Evolutionary conservation across 2,888 invertebrate species (phyloP), one percentile per base, ranked within the genome.

Genomic region (Augochlorella aurata): DNA sequence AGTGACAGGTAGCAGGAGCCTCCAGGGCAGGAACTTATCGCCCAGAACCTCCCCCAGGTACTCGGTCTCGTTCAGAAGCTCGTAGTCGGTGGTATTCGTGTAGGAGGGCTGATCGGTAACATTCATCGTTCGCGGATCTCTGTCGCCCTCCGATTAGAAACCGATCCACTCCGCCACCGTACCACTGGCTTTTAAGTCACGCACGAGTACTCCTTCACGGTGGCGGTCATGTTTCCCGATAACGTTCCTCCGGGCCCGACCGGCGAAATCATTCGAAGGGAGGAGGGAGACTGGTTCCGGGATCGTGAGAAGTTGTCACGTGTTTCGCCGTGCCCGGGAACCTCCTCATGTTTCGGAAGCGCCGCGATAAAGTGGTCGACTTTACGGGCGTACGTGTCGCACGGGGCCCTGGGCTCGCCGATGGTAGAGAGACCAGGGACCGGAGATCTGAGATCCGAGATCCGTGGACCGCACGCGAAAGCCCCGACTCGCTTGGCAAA

Each of bases 21-120:
- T 89, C 47, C 96, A 90, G 0, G 96, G 95, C 79, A 96, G 91
- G 65, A 95, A 94, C 69, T 95, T 95, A 0, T 96, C 96, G 0
- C 97, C 97, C 93, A 96, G 94, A 87, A 94, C 93, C 83, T 92
- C 93, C 90, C 94, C 93, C 58, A 96, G 92, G 94, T 95, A 96
- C 84, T 95, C 95, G n/a, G 95, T 94, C 81, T 95, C 94, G 9
- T 95, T 94, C 88, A 96, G 95, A 90, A 96, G 95, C 91, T 95
- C 76, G 66, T 78, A 95, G 58, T 90, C 87, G 0, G 93, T 93
- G 45, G 93, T 85, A 88, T 94, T 94, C 50, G 52, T 74, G 29
- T 71, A 52, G 24, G 69, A 16, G 68, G 74, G 67, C 10, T 44
- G 67, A 44, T 49, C 68, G 61, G 79, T 81, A 38, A 76, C 72